Base-by-base conservation (phyloP, 2,888 invertebrate genomes). In the Bombyx huttoni region DNA sequence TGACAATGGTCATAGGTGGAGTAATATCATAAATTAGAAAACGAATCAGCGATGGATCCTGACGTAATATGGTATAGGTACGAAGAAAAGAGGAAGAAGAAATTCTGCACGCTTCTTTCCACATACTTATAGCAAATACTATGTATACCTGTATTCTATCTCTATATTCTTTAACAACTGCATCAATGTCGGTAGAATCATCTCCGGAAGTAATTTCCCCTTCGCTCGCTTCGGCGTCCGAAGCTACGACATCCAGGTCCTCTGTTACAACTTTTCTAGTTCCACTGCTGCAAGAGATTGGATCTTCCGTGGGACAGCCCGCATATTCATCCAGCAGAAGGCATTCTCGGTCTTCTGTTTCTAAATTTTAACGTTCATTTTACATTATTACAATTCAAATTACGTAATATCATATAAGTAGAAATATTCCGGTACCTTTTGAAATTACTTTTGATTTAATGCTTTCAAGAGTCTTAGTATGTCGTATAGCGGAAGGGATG, bases 161-260 rank as follows among this genome's bases (percentile, higher is more conserved):
- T 55, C 91, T 91, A 66, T 94, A 94, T 68, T 94, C 94, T 65
- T 93, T 93, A 0, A 94, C 94, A 13, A 92, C 92, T 1, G 93
- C 93, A 70, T 94, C 94, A 52, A 94, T 93, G 64, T 94, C 94
- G 1, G 94, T 94, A 0, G 93, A 93, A 58, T 91, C 92, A 57
- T 92, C 92, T 33, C 87, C 88, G 1, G 88, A 88, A 3, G 86
- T 81, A 33, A 85, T 58, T n/a, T 92, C 92, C n/a, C 82, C 88
- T 47, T 90, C 89, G 58, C 90, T 90, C 14, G 87, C 91, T 56
- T 85, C 85, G 0, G 67, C 70, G 13, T 89, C 88, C 7, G 87
- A 88, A 0, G 64, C 71, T 0, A 73, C 75, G 46, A 85, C 84
- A n/a, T 71, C 76, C 1, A 75, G 75, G 49, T 81, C 81, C 34